Conservation (phyloP, 2,113 vertebrate species). For the Petrocephalus microphthalmus region DNA sequence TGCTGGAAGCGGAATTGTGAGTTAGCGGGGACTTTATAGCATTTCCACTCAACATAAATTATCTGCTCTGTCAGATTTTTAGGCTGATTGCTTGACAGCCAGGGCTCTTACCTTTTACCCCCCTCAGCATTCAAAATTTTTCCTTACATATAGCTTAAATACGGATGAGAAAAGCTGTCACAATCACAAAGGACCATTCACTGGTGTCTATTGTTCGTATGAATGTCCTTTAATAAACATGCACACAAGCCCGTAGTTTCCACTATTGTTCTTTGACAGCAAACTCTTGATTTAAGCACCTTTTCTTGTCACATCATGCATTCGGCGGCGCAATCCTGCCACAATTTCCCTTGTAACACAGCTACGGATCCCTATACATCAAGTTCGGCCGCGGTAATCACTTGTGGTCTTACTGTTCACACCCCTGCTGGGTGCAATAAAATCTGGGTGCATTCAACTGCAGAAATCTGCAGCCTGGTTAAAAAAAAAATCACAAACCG, state of each 20-base stretch:
- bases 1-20: background rate
- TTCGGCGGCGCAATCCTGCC: background rate
- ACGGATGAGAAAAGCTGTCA: background rate
- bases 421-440: background rate
- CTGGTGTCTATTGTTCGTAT: background rate
- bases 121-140: background rate
- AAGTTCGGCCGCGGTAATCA: background rate
- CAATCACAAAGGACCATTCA: background rate
- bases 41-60: background rate
- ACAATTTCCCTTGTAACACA: background rate
- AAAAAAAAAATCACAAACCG: background rate
- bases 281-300: background rate
- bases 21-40: background rate
- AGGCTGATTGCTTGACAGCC: background rate
- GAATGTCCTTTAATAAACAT: background rate
- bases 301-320: background rate
- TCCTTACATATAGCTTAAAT: background rate
- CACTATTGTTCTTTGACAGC: background rate
- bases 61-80: too few relatives aligned
- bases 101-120: background rate
- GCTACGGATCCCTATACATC: background rate
- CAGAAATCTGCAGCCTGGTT: background rate
- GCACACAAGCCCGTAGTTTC: background rate
- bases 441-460: background rate
- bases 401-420: background rate